A percentile compares a stretch with the other conserved stretches of the same genome.
Conservation (phyloP, 2,888 invertebrate genomes). For the Chrysotoxum bicinctum region DNA sequence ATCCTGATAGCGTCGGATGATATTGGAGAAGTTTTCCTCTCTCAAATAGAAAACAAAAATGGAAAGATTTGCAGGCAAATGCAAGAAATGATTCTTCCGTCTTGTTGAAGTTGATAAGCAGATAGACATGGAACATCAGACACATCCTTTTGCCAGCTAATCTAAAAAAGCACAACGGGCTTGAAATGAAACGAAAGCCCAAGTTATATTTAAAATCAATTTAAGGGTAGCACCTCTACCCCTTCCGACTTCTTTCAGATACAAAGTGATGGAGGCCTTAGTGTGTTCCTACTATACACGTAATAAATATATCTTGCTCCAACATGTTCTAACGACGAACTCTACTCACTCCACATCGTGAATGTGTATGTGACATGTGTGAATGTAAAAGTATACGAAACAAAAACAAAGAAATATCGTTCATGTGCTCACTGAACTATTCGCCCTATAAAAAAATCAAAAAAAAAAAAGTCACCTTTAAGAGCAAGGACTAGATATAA, state of each 20-base stretch:
- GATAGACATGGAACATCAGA: neutral
- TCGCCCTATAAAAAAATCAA: neutral
- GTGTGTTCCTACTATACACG: neutral
- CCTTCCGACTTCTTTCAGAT: neutral
- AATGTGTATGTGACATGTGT: neutral
- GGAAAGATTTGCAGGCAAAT: slow-evolving; percentile 8
- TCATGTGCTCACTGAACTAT: slow-evolving; percentile 19
- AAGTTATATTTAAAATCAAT: slow-evolving; percentile 63
- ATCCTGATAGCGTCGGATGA: slow-evolving; percentile 46
- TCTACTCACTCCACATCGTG: neutral
- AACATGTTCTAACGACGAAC: slow-evolving; percentile 12
- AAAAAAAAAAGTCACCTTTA: slow-evolving; percentile 19
- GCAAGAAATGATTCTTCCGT: slow-evolving; percentile 10
- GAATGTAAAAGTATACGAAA: neutral
- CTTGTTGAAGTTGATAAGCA: slow-evolving; percentile 22
- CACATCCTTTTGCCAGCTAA: slow-evolving; percentile 56
- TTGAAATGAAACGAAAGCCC: slow-evolving; percentile 50
- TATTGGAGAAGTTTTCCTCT: slow-evolving; percentile 61
- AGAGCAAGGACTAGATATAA: slow-evolving; percentile 42
- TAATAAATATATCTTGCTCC: neutral
- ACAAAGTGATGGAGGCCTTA: neutral
- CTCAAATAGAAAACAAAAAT: slow-evolving; percentile 12
- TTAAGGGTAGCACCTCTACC: neutral
- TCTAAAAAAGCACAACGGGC: slow-evolving; percentile 39
- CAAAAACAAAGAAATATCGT: neutral